These are phyloP conservation scores for Eulemur mongoz DNA, from an alignment of 2,797 vertebrate genomes.

Conservation along the genomic window DNA sequence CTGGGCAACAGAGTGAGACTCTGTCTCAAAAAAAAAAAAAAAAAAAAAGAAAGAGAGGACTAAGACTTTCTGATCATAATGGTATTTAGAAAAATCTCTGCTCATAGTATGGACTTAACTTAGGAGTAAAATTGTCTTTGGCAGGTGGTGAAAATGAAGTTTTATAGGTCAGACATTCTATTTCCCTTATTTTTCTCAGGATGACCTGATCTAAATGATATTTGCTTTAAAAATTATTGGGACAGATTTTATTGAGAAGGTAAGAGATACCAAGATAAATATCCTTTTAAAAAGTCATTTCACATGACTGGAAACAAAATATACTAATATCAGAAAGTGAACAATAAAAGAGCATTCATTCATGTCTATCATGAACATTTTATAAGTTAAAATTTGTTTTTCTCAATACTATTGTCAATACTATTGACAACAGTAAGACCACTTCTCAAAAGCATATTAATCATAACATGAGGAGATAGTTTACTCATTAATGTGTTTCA, in stretches of 20 bases:
- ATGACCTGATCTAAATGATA: not conserved
- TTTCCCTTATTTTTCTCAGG: not conserved
- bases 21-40: not conserved
- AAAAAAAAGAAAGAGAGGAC: not conserved
- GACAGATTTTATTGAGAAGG: not conserved
- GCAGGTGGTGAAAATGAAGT: not conserved
- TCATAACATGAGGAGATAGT: constrained; percentile 24
- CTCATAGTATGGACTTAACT: not conserved
- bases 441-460: constrained; percentile 48
- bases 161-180: not conserved
- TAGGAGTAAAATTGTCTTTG: not conserved
- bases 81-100: not conserved
- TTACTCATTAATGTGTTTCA: not conserved
- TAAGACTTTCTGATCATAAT: not conserved
- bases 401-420: not conserved
- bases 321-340: not conserved
- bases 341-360: not conserved
- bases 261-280: not conserved
- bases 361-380: constrained; percentile 1
- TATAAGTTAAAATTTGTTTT: not conserved
- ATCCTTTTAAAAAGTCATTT: constrained; percentile 19
- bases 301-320: constrained; percentile 39
- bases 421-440: not conserved
- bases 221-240: not conserved
- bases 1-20: too few relatives aligned